A percentile compares a stretch with the other conserved stretches of the same genome.
These are phyloP conservation scores for Brachypalpus laphriformis DNA, from an alignment of 2,888 invertebrate genomes.

Conservation along the genomic window DNA sequence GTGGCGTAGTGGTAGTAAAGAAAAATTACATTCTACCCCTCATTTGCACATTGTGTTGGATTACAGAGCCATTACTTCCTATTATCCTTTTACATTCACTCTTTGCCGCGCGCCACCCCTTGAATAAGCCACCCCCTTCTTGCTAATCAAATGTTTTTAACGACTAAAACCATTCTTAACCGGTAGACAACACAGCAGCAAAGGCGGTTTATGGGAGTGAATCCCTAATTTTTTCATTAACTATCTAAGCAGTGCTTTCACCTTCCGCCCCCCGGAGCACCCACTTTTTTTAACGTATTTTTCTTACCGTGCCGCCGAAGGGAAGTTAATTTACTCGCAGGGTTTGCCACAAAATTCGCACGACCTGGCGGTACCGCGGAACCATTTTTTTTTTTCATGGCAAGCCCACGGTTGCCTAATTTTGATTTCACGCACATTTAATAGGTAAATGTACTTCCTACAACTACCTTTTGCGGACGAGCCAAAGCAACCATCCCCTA, in stretches of 20 bases:
- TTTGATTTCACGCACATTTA: constrained; percentile 74
- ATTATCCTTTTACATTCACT: constrained; percentile 65
- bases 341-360: constrained; percentile 62
- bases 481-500: background rate
- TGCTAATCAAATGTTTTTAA: constrained; percentile 67
- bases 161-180: constrained; percentile 44
- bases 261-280: constrained; percentile 12
- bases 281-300: background rate
- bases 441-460: constrained; percentile 71
- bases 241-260: constrained; percentile 54
- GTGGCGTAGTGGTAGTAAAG: too few relatives aligned
- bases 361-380: constrained; percentile 39
- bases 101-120: constrained; percentile 40
- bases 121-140: background rate
- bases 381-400: background rate
- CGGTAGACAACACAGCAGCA: background rate
- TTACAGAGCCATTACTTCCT: constrained; percentile 71
- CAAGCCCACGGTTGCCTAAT: constrained; percentile 59
- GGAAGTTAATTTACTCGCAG: constrained; percentile 65
- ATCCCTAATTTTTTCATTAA: constrained; percentile 67
- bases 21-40: background rate
- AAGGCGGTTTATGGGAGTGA: constrained; percentile 19
- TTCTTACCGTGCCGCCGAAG: background rate
- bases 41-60: constrained; percentile 58
- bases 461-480: constrained; percentile 47